Evolutionary conservation across 2,797 vertebrate species (phyloP), one percentile per base, ranked within the genome.

Genomic region (Crocidura indochinensis): DNA sequence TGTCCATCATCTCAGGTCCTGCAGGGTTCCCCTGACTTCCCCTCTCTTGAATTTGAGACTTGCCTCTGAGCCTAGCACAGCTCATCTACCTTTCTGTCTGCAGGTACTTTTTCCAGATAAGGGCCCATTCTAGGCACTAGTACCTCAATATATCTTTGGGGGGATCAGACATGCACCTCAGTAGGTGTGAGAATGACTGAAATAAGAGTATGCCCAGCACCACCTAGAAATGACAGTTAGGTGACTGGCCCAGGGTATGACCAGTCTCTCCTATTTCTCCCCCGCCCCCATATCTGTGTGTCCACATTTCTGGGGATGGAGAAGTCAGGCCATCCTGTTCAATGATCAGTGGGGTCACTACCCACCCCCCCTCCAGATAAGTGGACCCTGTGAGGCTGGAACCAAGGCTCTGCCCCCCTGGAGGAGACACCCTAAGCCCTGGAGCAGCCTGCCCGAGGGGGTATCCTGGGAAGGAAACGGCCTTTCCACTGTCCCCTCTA

Each of bases 71-170:
- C 51, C 51, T 15, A 67, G 77, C 8, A 1, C 20, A 44, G 26
- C 27, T 44, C 76, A 29, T 77, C 47, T 53, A 56, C 85, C 74
- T 17, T 80, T 44, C 31, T 1, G 6, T 26, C 31, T 29, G 4
- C 62, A 49, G 24, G 51, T 81, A 49, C 64, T 53, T 60, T 86
- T 65, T 78, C 53, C 51, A 67, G 71, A 62, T 31, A 71, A 47
- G 8, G 31, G 51, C n/a, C 38, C 38, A 38, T 38, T 38, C 38
- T 38, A 38, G 38, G 38, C 38, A 38, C 38, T 38, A 5, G 38
- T 38, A 38, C 38, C 38, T 38, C 38, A 38, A 38, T 8, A 15
- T 51, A 15, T 51, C 10, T 51, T 10, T 51, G 51, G 51, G 51
- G 51, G 12, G 51, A 17, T 51, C 12, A 17, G 51, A 17, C 15